phyloP scores from a whole-genome alignment of 2,797 vertebrate species.

The Propithecus perrieri region DNA sequence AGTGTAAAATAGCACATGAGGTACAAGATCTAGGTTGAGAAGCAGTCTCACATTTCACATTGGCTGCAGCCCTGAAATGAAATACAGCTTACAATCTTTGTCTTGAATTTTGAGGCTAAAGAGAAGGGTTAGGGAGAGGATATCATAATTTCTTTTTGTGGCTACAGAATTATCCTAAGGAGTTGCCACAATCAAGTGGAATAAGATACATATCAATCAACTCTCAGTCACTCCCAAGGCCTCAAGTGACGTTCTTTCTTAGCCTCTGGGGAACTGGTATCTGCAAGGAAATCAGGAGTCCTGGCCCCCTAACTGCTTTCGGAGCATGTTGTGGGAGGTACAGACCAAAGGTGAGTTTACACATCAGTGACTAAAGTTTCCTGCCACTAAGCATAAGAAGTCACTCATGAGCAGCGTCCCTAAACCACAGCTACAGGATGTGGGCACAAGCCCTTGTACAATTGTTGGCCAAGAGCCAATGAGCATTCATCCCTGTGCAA shows the following conservation, averaged over 20 bases:
- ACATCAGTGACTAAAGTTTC: constrained; percentile 77
- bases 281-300: constrained; percentile 25
- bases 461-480: constrained; percentile 72
- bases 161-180: background rate
- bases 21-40: background rate
- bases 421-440: constrained; percentile 83
- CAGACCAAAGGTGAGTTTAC: constrained; percentile 76
- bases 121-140: background rate
- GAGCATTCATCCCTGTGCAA: constrained; percentile 78
- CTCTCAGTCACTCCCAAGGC: background rate
- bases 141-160: background rate
- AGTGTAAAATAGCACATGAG: background rate
- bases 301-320: background rate
- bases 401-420: constrained; percentile 80
- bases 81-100: background rate
- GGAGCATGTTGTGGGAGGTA: constrained; percentile 62
- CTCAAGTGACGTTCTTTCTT: background rate
- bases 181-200: background rate
- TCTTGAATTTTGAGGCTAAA: background rate
- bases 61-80: background rate
- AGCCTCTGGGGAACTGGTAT: background rate
- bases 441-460: constrained; percentile 77
- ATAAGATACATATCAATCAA: background rate
- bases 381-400: constrained; percentile 78
- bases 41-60: constrained; percentile 21